These are phyloP conservation scores for Coregonus suidteri DNA, from an alignment of 2,797 vertebrate genomes.

Conservation along the genomic window DNA sequence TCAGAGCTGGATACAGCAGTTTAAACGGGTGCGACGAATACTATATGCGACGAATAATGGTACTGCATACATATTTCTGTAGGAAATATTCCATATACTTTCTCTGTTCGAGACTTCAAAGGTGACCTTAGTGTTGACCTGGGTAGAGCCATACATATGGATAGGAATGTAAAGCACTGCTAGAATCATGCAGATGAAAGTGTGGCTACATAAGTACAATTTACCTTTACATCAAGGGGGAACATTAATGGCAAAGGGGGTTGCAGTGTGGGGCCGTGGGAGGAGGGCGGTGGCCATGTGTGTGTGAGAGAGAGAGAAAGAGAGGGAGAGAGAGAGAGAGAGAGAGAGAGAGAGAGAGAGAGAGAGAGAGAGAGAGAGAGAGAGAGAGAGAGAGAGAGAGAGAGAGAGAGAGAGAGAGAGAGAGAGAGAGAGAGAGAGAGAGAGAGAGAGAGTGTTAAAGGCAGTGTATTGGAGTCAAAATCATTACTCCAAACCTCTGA, in stretches of 20 bases:
- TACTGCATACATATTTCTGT: conserved; percentile 31
- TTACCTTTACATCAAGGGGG: conserved; percentile 18
- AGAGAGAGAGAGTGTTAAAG: not conserved
- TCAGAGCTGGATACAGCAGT: conserved; percentile 36
- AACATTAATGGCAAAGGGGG: not conserved
- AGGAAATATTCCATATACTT: conserved; percentile 22
- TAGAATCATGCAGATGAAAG: conserved; percentile 37
- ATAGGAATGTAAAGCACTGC: conserved; percentile 45
- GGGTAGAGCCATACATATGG: conserved; percentile 44
- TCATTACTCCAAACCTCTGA: not conserved
- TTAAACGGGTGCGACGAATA: not conserved
- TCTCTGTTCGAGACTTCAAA: conserved; percentile 44
- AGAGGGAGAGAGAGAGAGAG: not conserved
- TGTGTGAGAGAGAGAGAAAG: not conserved
- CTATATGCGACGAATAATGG: not conserved
- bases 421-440: not conserved
- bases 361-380: not conserved
- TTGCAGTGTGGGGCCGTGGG: not conserved
- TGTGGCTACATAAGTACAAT: conserved; percentile 18
- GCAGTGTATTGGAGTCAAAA: not conserved
- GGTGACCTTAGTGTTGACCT: conserved; percentile 38
- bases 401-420: not conserved
- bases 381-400: not conserved
- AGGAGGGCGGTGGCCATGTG: not conserved
- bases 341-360: not conserved